Evolutionary conservation across 2,113 vertebrate species (phyloP), one percentile per base, ranked within the genome.

Genomic region (Erythrocercus mccallii): DNA sequence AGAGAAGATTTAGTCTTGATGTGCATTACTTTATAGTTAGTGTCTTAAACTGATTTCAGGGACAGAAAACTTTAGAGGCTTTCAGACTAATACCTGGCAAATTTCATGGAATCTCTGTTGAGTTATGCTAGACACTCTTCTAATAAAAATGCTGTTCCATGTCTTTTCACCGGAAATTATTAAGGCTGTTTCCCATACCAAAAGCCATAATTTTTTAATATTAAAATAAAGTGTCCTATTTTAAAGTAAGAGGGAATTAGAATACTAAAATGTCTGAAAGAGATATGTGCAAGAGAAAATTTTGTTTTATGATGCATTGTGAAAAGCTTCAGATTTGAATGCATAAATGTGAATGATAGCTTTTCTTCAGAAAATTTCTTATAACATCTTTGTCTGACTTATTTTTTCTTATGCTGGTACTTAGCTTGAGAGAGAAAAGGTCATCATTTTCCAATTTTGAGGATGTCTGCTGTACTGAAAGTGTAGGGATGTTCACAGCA

Each of bases 201-300:
- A 62, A 53, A 80, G 5, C 28, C 15, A 9, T 44, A 9, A 28
- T 65, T 89, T 68, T 27, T 40, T 17, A 4, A 80, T 62, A 35
- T 78, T 86, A 54, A 60, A 93, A 81, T 71, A 42, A 72, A 70
- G 61, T 65, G 20, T 11, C 19, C 37, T 94, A 33, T 88, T 91
- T 96, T 71, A 76, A 88, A 74, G 37, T 37, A 64, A 76, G 42
- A 80, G 7, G 20, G 37, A 94, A 90, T 78, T 86, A 21, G 60
- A 93, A 72, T 82, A 38, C 47, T 66, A 76, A 96, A 93, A 71
- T 81, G 12, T 72, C 57, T 92, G n/a, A 87, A 90, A 89, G 38
- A n/a, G 25, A 9, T 60, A 50, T 40, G 38, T 62, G 14, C 7
- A 80, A 84, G 51, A 81, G 8, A 79, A 83, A 94, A 66, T n/a